phyloP scores from a whole-genome alignment of 2,797 vertebrate species.

The Rhincodon typus region DNA sequence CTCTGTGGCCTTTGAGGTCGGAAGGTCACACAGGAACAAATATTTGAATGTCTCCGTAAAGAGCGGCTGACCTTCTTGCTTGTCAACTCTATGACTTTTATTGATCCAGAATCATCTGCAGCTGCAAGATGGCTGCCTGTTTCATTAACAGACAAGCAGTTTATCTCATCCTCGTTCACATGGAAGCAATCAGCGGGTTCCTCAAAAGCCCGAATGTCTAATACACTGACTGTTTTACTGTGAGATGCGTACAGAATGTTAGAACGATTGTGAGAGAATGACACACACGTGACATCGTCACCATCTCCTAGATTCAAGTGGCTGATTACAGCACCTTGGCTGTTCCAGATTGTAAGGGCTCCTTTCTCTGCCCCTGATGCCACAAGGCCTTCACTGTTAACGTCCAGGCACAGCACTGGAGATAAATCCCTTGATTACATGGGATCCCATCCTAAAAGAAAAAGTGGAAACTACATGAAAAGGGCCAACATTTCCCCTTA shows the following conservation, averaged over 20 bases:
- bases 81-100: slow-evolving; percentile 77
- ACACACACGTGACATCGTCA: slow-evolving; percentile 67
- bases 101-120: slow-evolving; percentile 79
- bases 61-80: slow-evolving; percentile 71
- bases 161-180: slow-evolving; percentile 85
- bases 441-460: slow-evolving; percentile 29
- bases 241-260: slow-evolving; percentile 69
- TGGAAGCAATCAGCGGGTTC: slow-evolving; percentile 57
- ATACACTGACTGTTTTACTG: slow-evolving; percentile 66
- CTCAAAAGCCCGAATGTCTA: slow-evolving; percentile 73
- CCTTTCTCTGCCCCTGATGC: slow-evolving; percentile 81
- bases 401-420: slow-evolving; percentile 68
- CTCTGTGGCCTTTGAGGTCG: slow-evolving; percentile 84
- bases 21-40: slow-evolving; percentile 87
- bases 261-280: slow-evolving; percentile 62
- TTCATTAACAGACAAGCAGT: slow-evolving; percentile 74
- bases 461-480: slow-evolving; percentile 7
- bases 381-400: slow-evolving; percentile 63
- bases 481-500: background rate
- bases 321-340: slow-evolving; percentile 57
- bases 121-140: slow-evolving; percentile 66
- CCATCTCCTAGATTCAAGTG: slow-evolving; percentile 53
- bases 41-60: slow-evolving; percentile 82
- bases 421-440: no score
- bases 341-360: slow-evolving; percentile 72